Evolutionary conservation across 2,797 vertebrate genomes (phyloP), one percentile per base, ranked within the genome.

Genomic region (Choloepus didactylus): DNA sequence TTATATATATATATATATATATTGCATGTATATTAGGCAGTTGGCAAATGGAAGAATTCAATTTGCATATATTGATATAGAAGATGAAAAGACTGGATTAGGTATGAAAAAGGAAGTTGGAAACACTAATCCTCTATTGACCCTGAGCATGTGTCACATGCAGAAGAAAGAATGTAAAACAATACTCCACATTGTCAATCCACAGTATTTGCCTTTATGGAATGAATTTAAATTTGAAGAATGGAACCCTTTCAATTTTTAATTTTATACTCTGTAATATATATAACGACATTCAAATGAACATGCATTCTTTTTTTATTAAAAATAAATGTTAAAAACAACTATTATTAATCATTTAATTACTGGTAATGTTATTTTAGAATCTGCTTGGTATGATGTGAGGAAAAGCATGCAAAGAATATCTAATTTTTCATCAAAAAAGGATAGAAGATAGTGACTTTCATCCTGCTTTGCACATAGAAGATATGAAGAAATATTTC

Each of bases 311-410:
- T 60, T 85, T 89, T 89, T 44, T 16, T 49, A 87, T 60, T 54
- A 80, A 90, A 85, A 91, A 77, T 59, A 66, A 41, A 73, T 60
- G 73, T 7, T 35, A 79, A 85, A 60, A 54, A 89, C 2, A 27
- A 2, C n/a, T 6, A 16, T 44, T 56, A n/a, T 31, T 18, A 41
- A 56, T 91, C 1, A 10, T 51, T 8, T 91, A 66, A 56, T 80
- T 35, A 16, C 2, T 41, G 12, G n/a, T 79, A 95, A 67, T 49
- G 62, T 76, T 67, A 80, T 54, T 94, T 60, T 94, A 92, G 23
- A 75, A 1, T 93, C 11, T 70, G 2, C 1, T 19, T 66, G 21
- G 2, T 54, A 44, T 44, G 6, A 82, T 73, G 6, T 35, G 19
- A 93, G 11, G 19, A 93, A 11, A 18, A 5, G 23, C 59, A 41